Conservation (phyloP, 2,888 invertebrate genomes). For the Vesta saturnalis region DNA sequence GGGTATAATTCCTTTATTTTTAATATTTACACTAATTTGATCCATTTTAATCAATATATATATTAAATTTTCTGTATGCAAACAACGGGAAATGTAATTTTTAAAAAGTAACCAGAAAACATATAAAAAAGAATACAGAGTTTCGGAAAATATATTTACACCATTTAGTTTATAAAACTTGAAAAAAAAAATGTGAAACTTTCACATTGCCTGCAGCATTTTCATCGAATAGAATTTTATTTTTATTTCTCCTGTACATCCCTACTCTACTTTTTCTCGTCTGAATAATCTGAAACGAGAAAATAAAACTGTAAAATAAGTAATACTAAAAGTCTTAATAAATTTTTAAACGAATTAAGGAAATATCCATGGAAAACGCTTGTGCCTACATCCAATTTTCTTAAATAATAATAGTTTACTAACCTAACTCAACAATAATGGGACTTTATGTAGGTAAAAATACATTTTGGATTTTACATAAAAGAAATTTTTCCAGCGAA, state of each 20-base stretch:
- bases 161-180: conserved; percentile 10
- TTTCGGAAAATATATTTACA: conserved; percentile 3
- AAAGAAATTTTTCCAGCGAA: no score
- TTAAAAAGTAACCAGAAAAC: neutral
- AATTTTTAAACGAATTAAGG: conserved; percentile 34
- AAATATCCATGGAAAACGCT: conserved; percentile 24
- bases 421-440: no score
- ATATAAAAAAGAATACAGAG: neutral
- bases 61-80: no score
- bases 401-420: no score
- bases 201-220: conserved; percentile 14
- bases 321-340: conserved; percentile 31
- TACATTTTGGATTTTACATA: no score
- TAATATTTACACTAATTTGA: neutral
- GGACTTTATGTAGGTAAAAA: no score
- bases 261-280: conserved; percentile 20
- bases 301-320: conserved; percentile 34
- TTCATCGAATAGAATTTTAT: neutral
- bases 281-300: conserved; percentile 27
- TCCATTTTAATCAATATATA: neutral
- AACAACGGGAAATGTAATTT: neutral
- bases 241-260: conserved; percentile 23
- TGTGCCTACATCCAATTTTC: no score
- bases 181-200: conserved; percentile 10
- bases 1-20: neutral